phyloP scores from a whole-genome alignment of 2,888 invertebrate species.

The Disparrhopalites patrizii region DNA sequence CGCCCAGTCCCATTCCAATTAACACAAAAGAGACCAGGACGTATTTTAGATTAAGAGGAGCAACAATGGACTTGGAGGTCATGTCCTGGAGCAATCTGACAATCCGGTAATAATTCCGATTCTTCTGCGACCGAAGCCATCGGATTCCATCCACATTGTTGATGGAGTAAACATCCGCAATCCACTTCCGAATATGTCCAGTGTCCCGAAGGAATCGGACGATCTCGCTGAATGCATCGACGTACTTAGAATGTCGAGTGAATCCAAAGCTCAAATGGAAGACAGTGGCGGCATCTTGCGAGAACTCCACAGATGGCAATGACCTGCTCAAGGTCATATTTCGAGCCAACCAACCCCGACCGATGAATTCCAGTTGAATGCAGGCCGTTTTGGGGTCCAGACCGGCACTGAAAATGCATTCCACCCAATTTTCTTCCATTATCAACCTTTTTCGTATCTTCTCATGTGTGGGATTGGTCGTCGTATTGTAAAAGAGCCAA shows the following conservation, averaged over 20 bases:
- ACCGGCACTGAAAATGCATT: background rate
- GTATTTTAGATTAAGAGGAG: background rate
- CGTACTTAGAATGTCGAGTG: background rate
- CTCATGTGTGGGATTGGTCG: background rate
- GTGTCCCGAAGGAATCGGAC: background rate
- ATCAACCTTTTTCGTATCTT: background rate
- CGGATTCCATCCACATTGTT: background rate
- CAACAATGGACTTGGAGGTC: background rate
- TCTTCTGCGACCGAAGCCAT: background rate
- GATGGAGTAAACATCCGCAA: background rate
- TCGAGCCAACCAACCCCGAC: background rate
- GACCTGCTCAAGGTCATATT: background rate
- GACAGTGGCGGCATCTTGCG: background rate
- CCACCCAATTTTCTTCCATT: background rate
- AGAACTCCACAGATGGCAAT: background rate
- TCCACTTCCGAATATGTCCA: conserved; percentile 9
- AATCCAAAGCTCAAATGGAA: background rate
- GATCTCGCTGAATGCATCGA: background rate
- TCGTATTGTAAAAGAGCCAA: background rate
- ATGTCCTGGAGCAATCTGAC: background rate
- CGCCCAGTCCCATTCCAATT: background rate
- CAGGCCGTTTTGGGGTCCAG: background rate
- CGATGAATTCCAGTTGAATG: background rate
- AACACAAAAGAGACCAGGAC: background rate
- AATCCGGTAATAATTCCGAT: background rate